Base-by-base conservation (phyloP, 2,113 vertebrate genomes). In the Procavia capensis region DNA sequence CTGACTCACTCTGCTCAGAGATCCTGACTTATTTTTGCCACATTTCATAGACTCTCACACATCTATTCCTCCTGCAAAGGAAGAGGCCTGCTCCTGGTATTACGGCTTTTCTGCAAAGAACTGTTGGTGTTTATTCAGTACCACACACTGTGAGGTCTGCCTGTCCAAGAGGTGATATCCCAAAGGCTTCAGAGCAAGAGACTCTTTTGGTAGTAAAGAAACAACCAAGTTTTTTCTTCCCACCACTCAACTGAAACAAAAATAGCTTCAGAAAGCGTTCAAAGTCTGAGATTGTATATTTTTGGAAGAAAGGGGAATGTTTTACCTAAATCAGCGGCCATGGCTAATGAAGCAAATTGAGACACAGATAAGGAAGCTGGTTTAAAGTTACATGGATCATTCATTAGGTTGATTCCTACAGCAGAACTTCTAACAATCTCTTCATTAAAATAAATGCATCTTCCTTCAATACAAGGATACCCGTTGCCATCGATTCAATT, bases 181-280 rank as follows among this genome's bases (percentile, higher is more conserved):
- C 3, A 10, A 10, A 72, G 76, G 81, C 90, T 85, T 66, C 90
- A 2, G 70, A 79, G 39, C 81, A 25, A 16, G 72, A 90, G 25
- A 64, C 54, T 90, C 93, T 96, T 91, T 82, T 76, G 81, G 88
- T 87, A 63, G 83, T 90, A 81, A 89, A 94, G 75, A 70, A 87
- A 85, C n/a, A 95, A 88, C 74, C 70, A 24, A 66, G 25, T 27
- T 74, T 45, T 50, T 20, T 6, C 17, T 14, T 5, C 1, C 13
- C 24, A 13, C 25, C 85, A 88, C 79, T 88, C 85, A 34, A 92
- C 74, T 63, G 17, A 82, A 76, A 92, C 14, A 4, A 95, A 97
- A 95, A 95, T 92, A 94, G 88, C 61, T 94, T 70, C 91, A 57
- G 72, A 90, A 93, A 75, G 31, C 5, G 2, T 45, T 72, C n/a